Evolutionary conservation across 2,797 vertebrate genomes (phyloP).

Genomic region (Atherinosoma microstoma): DNA sequence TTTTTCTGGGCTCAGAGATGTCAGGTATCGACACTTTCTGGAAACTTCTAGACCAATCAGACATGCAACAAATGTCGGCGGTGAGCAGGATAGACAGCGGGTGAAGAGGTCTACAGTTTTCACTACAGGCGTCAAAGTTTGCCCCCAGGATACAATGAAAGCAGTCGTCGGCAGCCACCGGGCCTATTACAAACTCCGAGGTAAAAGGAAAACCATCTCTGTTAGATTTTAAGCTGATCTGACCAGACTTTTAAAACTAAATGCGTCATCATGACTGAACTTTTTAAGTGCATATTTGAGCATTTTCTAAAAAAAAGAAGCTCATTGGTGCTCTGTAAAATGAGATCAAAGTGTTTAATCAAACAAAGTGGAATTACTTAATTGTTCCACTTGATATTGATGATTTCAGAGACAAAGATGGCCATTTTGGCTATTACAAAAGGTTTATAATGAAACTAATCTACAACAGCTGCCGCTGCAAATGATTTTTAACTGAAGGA

Average conservation of each 20-base stretch:
- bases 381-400: too few species aligned
- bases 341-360: conserved; percentile 10
- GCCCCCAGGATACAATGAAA: conserved; percentile 91
- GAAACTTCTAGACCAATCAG: conserved; percentile 77
- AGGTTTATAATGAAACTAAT: conserved; percentile 37
- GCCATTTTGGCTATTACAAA: conserved; percentile 4
- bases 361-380: conserved; percentile 5
- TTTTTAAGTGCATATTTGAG: conserved; percentile 24
- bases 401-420: conserved; percentile 26
- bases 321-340: conserved; percentile 16
- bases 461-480: conserved; percentile 34
- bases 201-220: conserved; percentile 64
- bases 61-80: conserved; percentile 75
- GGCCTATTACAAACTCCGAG: conserved; percentile 92
- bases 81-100: conserved; percentile 80
- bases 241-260: neutral
- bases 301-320: conserved; percentile 22
- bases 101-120: conserved; percentile 88
- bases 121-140: conserved; percentile 90
- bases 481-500: conserved; percentile 43
- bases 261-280: conserved; percentile 14
- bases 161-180: conserved; percentile 90
- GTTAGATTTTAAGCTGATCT: conserved; percentile 24
- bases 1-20: conserved; percentile 82
- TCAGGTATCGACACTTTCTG: conserved; percentile 83